Conservation (phyloP, 2,888 invertebrate genomes). For the Drosophila phalerata region DNA sequence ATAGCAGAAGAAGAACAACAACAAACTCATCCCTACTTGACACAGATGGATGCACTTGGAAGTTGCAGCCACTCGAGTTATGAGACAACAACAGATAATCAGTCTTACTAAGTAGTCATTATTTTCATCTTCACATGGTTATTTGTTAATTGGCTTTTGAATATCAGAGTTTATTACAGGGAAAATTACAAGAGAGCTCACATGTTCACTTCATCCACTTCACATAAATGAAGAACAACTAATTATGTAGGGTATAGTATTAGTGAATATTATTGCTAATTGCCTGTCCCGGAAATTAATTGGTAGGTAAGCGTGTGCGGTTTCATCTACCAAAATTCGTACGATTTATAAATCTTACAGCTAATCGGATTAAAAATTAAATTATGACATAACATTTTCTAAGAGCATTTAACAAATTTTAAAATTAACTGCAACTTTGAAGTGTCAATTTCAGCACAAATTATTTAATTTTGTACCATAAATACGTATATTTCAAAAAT, state of each 20-base stretch:
- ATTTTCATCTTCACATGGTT: background rate
- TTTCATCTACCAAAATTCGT: background rate
- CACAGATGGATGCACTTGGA: constrained; percentile 6
- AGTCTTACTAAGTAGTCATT: constrained; percentile 1
- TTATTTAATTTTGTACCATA: too few relatives aligned
- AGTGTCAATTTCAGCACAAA: background rate
- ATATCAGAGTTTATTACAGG: background rate
- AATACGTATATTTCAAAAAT: too few relatives aligned
- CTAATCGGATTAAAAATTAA: background rate
- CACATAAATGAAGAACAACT: background rate
- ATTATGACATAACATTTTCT: background rate
- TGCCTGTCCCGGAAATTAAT: background rate
- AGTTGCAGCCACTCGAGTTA: background rate
- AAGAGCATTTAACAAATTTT: background rate
- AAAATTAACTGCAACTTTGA: background rate
- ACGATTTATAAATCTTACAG: background rate
- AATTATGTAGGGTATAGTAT: too few relatives aligned
- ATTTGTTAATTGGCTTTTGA: constrained; percentile 1
- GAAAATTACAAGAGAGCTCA: background rate
- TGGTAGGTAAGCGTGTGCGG: background rate
- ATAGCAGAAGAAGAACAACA: background rate
- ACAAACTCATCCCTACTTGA: background rate
- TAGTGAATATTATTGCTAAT: background rate
- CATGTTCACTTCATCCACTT: background rate
- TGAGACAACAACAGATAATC: background rate